Evolutionary conservation across 2,113 vertebrate species (phyloP).

Genomic region (Aythya baeri): DNA sequence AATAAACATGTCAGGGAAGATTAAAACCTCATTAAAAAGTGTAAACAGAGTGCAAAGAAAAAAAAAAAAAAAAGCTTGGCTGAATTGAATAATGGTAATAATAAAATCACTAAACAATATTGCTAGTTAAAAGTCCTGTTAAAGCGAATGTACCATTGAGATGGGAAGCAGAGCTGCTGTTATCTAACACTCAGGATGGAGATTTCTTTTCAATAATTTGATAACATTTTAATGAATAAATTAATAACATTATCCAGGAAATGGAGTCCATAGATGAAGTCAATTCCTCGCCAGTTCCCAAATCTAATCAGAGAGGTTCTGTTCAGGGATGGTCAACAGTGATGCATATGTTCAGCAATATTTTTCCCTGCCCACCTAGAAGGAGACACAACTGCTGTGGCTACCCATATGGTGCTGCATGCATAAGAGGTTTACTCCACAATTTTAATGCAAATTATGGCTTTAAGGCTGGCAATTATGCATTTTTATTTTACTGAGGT

Average conservation of each 20-base stretch:
- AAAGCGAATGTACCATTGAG: neutral
- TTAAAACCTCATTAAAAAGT: constrained; percentile 72
- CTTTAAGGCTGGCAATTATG: neutral
- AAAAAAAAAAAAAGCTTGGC: neutral
- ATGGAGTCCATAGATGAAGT: constrained; percentile 15
- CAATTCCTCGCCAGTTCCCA: neutral
- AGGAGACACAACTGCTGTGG: constrained; percentile 28
- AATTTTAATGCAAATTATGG: constrained; percentile 19
- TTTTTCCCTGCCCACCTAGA: neutral
- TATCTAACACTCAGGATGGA: constrained; percentile 24
- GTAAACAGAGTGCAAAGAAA: constrained; percentile 55
- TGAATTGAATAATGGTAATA: constrained; percentile 47
- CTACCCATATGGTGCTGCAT: neutral
- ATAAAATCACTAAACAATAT: constrained; percentile 51
- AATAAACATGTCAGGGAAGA: constrained; percentile 64
- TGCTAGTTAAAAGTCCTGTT: constrained; percentile 31
- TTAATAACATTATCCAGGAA: constrained; percentile 59
- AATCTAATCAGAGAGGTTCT: constrained; percentile 42
- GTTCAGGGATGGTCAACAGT: neutral
- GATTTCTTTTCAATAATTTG: constrained; percentile 58
- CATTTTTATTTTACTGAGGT: constrained; percentile 27
- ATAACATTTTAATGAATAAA: constrained; percentile 69
- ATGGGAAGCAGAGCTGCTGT: constrained; percentile 37
- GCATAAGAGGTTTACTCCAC: neutral
- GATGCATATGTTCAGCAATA: neutral